phyloP scores from a whole-genome alignment of 2,797 vertebrate species.

The Hemitrygon akajei region DNA sequence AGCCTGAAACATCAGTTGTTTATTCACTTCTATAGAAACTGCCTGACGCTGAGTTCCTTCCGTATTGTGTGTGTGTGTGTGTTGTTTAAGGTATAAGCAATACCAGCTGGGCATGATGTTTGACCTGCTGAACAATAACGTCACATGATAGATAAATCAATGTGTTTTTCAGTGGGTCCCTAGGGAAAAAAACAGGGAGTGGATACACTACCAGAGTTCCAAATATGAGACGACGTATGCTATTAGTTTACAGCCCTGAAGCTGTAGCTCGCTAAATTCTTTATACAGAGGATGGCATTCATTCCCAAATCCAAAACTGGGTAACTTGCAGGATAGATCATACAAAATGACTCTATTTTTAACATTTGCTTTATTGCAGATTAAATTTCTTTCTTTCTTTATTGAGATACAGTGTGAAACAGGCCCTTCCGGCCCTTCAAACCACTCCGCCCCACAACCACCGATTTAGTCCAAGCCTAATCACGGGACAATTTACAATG shows the following conservation, averaged over 20 bases:
- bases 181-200: not conserved
- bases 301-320: not conserved
- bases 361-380: not conserved
- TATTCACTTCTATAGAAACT: too few species aligned
- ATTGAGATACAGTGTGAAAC: too few species aligned
- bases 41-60: too few species aligned
- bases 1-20: too few species aligned
- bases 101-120: not conserved
- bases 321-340: not conserved
- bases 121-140: not conserved
- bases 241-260: too few species aligned
- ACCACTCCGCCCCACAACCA: too few species aligned
- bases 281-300: too few species aligned
- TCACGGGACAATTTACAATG: too few species aligned
- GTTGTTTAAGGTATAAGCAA: too few species aligned
- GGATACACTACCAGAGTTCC: not conserved
- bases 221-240: not conserved
- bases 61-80: too few species aligned
- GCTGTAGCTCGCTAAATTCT: not conserved
- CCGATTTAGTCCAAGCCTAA: too few species aligned
- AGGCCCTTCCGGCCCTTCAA: too few species aligned
- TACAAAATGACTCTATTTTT: not conserved
- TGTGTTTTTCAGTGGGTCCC: not conserved
- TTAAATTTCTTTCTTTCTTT: not conserved
- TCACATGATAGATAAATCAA: not conserved